Evolutionary conservation across 37 sponge, comb jelly and placozoan genomes (phyloP).

Genomic region (Petrosia ficiformis): DNA sequence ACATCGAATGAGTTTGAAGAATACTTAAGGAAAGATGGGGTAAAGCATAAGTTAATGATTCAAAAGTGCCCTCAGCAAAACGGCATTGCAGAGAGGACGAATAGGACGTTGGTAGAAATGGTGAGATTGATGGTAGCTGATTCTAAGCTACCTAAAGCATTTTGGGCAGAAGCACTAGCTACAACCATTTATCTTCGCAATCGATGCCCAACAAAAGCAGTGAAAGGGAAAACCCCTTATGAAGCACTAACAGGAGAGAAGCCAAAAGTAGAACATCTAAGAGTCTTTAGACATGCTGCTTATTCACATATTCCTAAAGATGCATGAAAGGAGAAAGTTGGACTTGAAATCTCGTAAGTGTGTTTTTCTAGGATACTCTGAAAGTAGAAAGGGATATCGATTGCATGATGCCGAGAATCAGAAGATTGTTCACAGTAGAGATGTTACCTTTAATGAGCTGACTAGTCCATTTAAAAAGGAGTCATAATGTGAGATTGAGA

Average conservation of each 20-base stretch:
- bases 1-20: constrained; percentile 32
- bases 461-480: neutral
- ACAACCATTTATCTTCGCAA: constrained; percentile 20
- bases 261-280: constrained; percentile 19
- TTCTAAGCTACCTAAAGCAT: constrained; percentile 13
- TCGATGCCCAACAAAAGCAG: constrained; percentile 30
- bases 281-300: constrained; percentile 25
- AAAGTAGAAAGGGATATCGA: constrained; percentile 36
- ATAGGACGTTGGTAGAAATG: constrained; percentile 36
- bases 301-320: constrained; percentile 24
- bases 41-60: constrained; percentile 19
- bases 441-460: constrained; percentile 55
- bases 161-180: constrained; percentile 32
- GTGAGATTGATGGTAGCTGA: constrained; percentile 31
- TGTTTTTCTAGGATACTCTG: constrained; percentile 41
- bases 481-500: neutral
- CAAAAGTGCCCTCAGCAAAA: constrained; percentile 32
- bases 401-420: constrained; percentile 27
- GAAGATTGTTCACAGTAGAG: constrained; percentile 46
- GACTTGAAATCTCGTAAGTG: constrained; percentile 48
- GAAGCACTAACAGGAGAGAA: constrained; percentile 16
- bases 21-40: constrained; percentile 12
- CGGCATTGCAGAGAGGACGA: constrained; percentile 30
- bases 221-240: constrained; percentile 12
- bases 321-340: constrained; percentile 40